Evolutionary conservation across 2,797 vertebrate species (phyloP).

Genomic region (Hemibagrus guttatus): DNA sequence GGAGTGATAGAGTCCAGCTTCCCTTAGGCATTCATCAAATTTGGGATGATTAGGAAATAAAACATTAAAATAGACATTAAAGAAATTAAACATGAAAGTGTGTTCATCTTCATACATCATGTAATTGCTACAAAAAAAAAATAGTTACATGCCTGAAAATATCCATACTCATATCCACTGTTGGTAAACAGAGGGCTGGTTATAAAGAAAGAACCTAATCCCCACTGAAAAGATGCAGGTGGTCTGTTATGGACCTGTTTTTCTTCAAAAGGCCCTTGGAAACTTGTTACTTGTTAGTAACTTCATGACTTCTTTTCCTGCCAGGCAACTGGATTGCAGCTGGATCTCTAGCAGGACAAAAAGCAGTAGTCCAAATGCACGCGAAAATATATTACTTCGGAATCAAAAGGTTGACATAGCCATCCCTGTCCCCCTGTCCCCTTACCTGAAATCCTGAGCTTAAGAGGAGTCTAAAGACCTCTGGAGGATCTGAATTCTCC

Average conservation of each 20-base stretch:
- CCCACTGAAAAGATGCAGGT: too few species aligned
- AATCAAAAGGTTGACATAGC: neutral
- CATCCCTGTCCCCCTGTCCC: neutral
- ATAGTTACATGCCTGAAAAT: neutral
- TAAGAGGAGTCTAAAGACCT: neutral
- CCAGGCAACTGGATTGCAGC: neutral
- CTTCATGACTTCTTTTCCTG: neutral
- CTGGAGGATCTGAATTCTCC: neutral
- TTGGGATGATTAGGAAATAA: neutral
- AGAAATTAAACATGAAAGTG: neutral
- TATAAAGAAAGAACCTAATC: neutral
- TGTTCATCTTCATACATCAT: neutral
- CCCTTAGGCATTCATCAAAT: neutral
- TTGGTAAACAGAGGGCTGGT: neutral
- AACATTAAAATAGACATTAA: neutral
- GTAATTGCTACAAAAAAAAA: neutral
- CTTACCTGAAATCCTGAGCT: neutral
- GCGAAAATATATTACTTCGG: neutral
- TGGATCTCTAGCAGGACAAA: too few species aligned
- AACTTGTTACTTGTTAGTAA: neutral
- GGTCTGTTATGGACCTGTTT: neutral
- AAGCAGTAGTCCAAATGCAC: neutral
- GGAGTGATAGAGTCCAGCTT: neutral
- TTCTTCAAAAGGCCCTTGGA: neutral
- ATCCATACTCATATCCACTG: neutral